Evolutionary conservation across 1,140 invertebrate species (phyloP).

Genomic region (Pseudobourletiella spinata): DNA sequence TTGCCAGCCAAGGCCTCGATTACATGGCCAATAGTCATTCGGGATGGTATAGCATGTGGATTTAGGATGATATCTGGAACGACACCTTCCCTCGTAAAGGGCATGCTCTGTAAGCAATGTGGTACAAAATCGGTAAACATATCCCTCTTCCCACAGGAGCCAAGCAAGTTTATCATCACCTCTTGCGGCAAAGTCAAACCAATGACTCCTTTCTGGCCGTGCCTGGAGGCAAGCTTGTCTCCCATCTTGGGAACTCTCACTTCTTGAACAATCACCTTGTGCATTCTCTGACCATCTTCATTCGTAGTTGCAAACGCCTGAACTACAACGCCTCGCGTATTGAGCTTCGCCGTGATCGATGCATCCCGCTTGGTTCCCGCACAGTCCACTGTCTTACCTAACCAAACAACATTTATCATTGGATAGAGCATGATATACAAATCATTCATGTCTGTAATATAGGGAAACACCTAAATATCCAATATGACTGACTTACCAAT

Average conservation of each 20-base stretch:
- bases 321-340: neutral
- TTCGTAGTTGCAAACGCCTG: conserved; percentile 88
- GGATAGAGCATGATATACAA: no score
- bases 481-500: no score
- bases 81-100: conserved; percentile 91
- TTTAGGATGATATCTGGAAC: conserved; percentile 98
- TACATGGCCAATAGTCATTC: conserved; percentile 99
- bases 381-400: neutral
- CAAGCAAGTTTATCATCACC: conserved; percentile 39
- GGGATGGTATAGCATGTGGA: conserved; percentile 95
- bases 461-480: no score
- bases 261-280: conserved; percentile 83
- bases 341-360: neutral
- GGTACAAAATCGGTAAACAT: neutral
- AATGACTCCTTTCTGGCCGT: conserved; percentile 98
- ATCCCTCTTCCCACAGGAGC: no score
- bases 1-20: conserved; percentile 98
- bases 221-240: conserved; percentile 96
- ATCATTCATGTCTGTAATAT: no score
- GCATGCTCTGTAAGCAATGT: conserved; percentile 68
- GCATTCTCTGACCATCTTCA: conserved; percentile 95
- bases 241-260: conserved; percentile 92
- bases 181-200: conserved; percentile 95
- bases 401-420: conserved; percentile 66
- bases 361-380: neutral